These are phyloP conservation scores for Pantelozetes paolii DNA, from an alignment of 2,888 invertebrate genomes.

Conservation along the genomic window DNA sequence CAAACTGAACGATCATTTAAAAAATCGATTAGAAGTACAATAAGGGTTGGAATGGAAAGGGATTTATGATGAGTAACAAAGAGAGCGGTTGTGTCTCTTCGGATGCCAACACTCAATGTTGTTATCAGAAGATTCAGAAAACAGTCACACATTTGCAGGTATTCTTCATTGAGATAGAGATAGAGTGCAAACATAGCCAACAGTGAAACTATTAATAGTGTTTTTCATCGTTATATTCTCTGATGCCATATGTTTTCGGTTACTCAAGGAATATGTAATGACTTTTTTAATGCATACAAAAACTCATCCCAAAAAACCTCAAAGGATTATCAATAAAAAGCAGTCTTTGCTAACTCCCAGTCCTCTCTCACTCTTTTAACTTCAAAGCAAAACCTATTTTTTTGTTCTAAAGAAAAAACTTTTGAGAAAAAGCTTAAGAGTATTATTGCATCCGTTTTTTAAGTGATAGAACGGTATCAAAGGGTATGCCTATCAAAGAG, in stretches of 20 bases:
- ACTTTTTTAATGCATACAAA: constrained; percentile 26
- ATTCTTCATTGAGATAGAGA: neutral
- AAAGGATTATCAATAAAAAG: constrained; percentile 37
- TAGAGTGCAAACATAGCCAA: neutral
- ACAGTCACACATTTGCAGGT: neutral
- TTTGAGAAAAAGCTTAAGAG: constrained; percentile 11
- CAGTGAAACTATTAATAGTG: constrained; percentile 14
- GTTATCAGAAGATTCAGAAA: neutral
- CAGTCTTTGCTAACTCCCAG: constrained; percentile 15
- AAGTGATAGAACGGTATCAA: constrained; percentile 18
- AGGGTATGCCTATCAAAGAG: neutral
- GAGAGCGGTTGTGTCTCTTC: neutral
- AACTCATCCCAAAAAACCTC: constrained; percentile 19
- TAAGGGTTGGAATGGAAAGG: neutral
- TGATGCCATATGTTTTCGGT: constrained; percentile 37
- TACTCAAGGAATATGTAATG: constrained; percentile 29
- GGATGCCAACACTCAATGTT: neutral
- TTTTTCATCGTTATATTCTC: constrained; percentile 20
- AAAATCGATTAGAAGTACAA: constrained; percentile 7
- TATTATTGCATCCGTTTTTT: constrained; percentile 24
- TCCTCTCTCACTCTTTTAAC: neutral
- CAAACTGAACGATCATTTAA: constrained; percentile 3
- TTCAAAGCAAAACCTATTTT: constrained; percentile 1
- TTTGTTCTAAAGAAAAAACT: constrained; percentile 6
- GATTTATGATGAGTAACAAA: neutral